Evolutionary conservation across 53 echinoderm and acorn worm species (phyloP).

Genomic region (Henricia sp.): DNA sequence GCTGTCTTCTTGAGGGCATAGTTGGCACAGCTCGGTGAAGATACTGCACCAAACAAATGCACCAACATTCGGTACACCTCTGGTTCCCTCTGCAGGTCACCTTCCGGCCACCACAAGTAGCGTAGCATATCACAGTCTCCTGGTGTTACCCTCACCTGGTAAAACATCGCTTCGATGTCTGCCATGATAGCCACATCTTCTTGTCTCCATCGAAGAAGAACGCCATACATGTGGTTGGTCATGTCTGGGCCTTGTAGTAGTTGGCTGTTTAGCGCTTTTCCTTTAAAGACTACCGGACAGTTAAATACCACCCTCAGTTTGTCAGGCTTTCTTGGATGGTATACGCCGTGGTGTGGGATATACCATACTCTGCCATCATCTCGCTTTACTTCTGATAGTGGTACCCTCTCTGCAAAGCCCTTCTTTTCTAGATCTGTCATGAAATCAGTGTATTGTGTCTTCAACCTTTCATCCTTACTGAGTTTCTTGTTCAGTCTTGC

Average conservation of each 20-base stretch:
- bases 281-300: conserved; percentile 61
- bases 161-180: conserved; percentile 77
- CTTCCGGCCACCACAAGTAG: conserved; percentile 74
- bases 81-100: conserved; percentile 55
- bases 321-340: conserved; percentile 60
- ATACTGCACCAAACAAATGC: no score
- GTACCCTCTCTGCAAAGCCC: conserved; percentile 54
- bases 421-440: conserved; percentile 67
- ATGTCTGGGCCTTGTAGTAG: conserved; percentile 78
- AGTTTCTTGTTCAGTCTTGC: conserved; percentile 49
- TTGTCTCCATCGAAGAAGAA: conserved; percentile 68
- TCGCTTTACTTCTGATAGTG: conserved; percentile 13
- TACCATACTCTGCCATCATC: conserved; percentile 64
- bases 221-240: conserved; percentile 49
- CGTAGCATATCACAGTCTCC: conserved; percentile 62
- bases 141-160: conserved; percentile 62
- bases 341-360: conserved; percentile 74
- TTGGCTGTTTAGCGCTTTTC: conserved; percentile 58
- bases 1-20: conserved; percentile 61
- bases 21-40: no score
- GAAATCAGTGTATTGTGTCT: conserved; percentile 61
- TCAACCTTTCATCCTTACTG: conserved; percentile 36
- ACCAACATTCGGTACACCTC: conserved; percentile 68
- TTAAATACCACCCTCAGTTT: conserved; percentile 73
- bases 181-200: conserved; percentile 73